These are phyloP conservation scores for Gadopsis marmoratus DNA, from an alignment of 2,797 vertebrate genomes.

Conservation along the genomic window DNA sequence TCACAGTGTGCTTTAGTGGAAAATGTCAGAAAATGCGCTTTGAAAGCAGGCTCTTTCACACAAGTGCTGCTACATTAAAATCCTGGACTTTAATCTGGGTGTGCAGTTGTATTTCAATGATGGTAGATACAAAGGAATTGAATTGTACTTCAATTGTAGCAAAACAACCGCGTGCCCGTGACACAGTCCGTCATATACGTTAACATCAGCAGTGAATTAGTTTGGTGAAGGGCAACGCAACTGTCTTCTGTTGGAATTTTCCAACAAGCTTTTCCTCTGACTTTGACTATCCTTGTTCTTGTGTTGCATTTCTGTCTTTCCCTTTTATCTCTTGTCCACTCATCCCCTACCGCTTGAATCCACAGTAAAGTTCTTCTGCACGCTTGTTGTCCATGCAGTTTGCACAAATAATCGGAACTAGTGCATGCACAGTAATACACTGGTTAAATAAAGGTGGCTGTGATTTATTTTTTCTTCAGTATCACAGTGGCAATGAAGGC, in stretches of 20 bases:
- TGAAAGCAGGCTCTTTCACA: too few relatives aligned
- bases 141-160: neutral
- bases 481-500: constrained; percentile 90
- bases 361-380: neutral
- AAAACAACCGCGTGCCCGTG: neutral
- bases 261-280: neutral
- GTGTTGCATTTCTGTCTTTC: neutral
- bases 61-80: too few relatives aligned
- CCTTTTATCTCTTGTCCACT: neutral
- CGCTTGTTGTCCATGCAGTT: neutral
- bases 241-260: neutral
- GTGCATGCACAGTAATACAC: neutral
- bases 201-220: neutral
- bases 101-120: too few relatives aligned
- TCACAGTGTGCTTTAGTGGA: too few relatives aligned
- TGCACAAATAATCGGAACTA: neutral
- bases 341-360: neutral
- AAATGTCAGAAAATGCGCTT: too few relatives aligned
- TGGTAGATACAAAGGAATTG: too few relatives aligned
- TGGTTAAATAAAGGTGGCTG: neutral
- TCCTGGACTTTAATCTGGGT: too few relatives aligned
- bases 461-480: constrained; percentile 75
- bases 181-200: neutral
- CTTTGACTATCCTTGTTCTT: neutral
- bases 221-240: neutral